Percentiles rank a stretch among this genome's conserved stretches.
These are phyloP conservation scores for Pangasius mekongensis DNA, from an alignment of 2,797 vertebrate genomes.

Conservation along the genomic window DNA sequence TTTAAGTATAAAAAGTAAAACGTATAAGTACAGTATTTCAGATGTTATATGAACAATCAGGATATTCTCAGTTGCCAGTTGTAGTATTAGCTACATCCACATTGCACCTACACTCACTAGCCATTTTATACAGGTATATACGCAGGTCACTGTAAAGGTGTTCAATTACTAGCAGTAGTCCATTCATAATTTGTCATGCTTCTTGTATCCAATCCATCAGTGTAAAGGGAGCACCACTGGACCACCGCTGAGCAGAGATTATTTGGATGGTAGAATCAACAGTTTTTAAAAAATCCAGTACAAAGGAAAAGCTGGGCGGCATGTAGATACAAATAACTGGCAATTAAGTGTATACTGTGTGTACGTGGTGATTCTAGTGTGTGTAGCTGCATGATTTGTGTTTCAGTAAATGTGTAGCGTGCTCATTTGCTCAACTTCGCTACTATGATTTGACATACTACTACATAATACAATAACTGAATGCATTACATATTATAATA, in stretches of 20 bases:
- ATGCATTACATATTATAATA: neutral
- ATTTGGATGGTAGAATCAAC: neutral
- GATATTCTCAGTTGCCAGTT: neutral
- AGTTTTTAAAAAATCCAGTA: neutral
- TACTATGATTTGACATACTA: neutral
- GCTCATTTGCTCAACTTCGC: neutral
- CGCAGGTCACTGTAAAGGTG: neutral
- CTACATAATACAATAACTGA: neutral
- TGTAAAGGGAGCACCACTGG: conserved; percentile 1
- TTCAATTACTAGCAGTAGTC: conserved; percentile 18
- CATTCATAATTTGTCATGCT: conserved; percentile 22
- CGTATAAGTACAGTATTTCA: neutral
- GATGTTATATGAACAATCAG: neutral
- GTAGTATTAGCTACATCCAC: neutral
- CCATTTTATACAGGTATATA: neutral
- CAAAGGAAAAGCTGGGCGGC: neutral
- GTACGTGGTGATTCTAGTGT: conserved; percentile 1
- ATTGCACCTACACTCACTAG: neutral
- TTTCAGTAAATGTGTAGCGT: neutral
- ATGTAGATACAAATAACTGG: neutral
- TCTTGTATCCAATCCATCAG: neutral
- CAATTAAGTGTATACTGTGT: neutral
- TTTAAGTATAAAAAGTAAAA: no score
- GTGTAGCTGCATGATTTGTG: neutral
- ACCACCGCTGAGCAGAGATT: conserved; percentile 6